Evolutionary conservation across 2,113 vertebrate genomes (phyloP), one percentile per base, ranked within the genome.

Genomic region (Genyomyrus donnyi): DNA sequence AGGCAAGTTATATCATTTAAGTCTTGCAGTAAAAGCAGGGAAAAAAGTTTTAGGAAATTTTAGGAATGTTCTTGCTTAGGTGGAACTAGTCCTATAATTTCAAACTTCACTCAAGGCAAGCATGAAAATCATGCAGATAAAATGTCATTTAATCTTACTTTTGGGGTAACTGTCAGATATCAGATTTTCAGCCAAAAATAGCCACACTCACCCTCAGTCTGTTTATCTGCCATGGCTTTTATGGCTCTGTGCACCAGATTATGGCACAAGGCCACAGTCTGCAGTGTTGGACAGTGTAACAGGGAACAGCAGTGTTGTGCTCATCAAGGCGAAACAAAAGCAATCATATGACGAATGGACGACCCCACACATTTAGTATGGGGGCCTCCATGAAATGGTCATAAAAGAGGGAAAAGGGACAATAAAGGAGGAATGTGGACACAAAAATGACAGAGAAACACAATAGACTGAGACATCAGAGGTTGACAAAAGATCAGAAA

Each of bases 71-170:
- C 45, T 84, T 84, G 80, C 19, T 84, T 84, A 45, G 3, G 39
- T 48, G 85, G 50, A 56, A 17, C 49, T 87, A 15, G 48, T 15
- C 42, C 39, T n/a, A 3, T 19, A 21, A 45, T 53, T 87, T 87
- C n/a, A 53, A 87, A 35, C 49, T 27, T 49, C 7, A 15, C 45
- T 85, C 83, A 48, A 49, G 11, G 10, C 46, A 50, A 86, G 48
- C 48, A 86, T n/a, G 15, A 48, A 27, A 86, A 50, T 27, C 48
- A 50, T 56, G 85, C 49, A 35, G 31, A 53, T 52, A 87, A 87
- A 56, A 87, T 31, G 24, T 87, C 7, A 87, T 53, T 87, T 52
- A 27, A 53, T 87, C 85, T 87, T 87, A 56, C 15, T 53, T 87
- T 87, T n/a, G 50, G 4, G 24, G 21, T 87, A 48, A 86, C 8